These are phyloP conservation scores for Colaptes auratus DNA, from an alignment of 2,113 vertebrate genomes.

Conservation along the genomic window DNA sequence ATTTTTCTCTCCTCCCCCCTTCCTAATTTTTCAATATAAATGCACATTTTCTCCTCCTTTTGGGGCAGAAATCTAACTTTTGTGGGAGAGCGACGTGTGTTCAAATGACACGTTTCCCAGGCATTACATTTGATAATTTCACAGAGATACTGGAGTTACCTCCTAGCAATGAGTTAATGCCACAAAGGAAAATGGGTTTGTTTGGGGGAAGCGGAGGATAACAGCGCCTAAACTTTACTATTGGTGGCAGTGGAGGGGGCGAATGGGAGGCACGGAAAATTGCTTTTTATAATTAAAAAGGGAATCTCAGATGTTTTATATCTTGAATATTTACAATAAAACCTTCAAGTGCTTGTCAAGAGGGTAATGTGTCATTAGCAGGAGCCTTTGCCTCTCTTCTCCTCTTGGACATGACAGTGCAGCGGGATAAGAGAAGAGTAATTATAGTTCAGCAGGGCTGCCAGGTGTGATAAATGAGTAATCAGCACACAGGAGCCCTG, in stretches of 20 bases:
- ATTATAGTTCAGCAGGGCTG: constrained; percentile 99
- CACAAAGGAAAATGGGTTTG: constrained; percentile 73
- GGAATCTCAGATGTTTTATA: constrained; percentile 86
- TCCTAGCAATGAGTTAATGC: constrained; percentile 62
- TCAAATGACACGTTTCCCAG: constrained; percentile 77
- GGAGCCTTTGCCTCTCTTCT: constrained; percentile 81
- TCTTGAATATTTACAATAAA: constrained; percentile 86
- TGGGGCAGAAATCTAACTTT: constrained; percentile 78
- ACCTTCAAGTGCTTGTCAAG: constrained; percentile 84
- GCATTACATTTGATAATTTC: constrained; percentile 79
- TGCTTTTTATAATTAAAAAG: constrained; percentile 88
- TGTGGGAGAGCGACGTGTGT: constrained; percentile 68
- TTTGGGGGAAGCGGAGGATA: constrained; percentile 71
- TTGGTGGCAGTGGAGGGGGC: constrained; percentile 33
- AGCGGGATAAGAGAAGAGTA: constrained; percentile 99
- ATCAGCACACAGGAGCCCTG: constrained; percentile 93
- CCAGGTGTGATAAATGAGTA: constrained; percentile 99
- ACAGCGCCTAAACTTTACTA: constrained; percentile 68
- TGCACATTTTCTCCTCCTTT: constrained; percentile 76
- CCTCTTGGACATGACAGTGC: constrained; percentile 95
- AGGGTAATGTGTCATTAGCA: constrained; percentile 88
- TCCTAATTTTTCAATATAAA: constrained; percentile 86
- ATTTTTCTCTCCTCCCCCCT: constrained; percentile 23
- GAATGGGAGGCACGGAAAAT: constrained; percentile 72
- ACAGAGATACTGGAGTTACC: constrained; percentile 73